Evolutionary conservation across 2,113 vertebrate species (phyloP).

Genomic region (Holacanthus passer): DNA sequence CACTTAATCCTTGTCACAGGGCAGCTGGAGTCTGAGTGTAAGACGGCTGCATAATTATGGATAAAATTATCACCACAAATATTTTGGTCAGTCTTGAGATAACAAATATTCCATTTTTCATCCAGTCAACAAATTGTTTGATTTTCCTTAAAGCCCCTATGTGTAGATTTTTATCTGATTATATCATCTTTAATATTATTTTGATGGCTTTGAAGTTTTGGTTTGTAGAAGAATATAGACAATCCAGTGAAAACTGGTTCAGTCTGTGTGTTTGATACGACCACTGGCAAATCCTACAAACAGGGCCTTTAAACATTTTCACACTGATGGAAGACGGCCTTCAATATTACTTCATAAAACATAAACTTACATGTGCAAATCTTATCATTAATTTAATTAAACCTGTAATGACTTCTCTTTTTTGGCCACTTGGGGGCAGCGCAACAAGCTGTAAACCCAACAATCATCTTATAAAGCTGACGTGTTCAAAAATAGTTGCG

Average conservation of each 20-base stretch:
- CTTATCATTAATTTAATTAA: neutral
- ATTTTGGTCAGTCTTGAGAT: neutral
- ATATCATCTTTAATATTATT: neutral
- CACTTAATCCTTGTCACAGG: constrained; percentile 29
- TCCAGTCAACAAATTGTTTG: neutral
- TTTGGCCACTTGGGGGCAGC: no score
- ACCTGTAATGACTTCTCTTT: no score
- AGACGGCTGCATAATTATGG: neutral
- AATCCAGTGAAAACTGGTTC: no score
- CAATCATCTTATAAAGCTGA: no score
- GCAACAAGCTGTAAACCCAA: no score
- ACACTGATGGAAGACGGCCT: neutral
- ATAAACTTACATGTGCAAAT: neutral
- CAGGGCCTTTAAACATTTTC: neutral
- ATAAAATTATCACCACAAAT: constrained; percentile 3
- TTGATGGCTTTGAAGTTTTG: no score
- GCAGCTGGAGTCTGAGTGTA: neutral
- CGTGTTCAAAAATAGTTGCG: no score
- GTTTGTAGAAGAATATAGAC: no score
- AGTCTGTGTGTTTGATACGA: no score
- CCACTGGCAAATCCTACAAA: no score
- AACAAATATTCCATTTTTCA: neutral
- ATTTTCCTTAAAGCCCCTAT: neutral
- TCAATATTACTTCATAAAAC: neutral
- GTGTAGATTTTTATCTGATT: neutral